phyloP scores from a whole-genome alignment of 2,113 vertebrate genomes.

The Pterophyllum scalare region DNA sequence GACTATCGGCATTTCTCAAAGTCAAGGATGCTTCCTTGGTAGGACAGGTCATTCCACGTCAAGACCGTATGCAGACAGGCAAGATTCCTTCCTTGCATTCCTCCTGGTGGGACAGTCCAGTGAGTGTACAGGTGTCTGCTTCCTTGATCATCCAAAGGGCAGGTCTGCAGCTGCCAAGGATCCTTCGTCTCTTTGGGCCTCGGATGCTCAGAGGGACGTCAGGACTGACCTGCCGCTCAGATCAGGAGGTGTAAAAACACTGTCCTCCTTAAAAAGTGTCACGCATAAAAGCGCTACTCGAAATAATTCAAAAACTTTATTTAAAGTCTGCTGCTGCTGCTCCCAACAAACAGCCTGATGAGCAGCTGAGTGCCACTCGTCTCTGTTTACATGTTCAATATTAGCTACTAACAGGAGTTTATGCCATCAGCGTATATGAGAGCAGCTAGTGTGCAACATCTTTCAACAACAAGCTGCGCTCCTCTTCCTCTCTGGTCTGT shows the following conservation, averaged over 20 bases:
- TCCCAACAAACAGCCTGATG: background rate
- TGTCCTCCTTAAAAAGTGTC: background rate
- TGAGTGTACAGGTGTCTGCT: background rate
- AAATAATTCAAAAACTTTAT: background rate
- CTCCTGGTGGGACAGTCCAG: background rate
- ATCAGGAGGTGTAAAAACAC: background rate
- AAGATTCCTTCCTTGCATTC: too few species aligned
- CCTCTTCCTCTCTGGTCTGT: constrained; percentile 33
- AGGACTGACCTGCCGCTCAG: background rate
- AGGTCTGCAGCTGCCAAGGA: too few species aligned
- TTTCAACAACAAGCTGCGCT: background rate
- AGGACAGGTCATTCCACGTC: too few species aligned
- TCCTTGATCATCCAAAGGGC: too few species aligned
- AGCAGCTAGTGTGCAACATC: background rate
- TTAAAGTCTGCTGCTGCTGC: background rate
- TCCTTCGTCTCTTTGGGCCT: too few species aligned
- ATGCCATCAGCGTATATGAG: background rate
- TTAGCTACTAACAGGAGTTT: background rate
- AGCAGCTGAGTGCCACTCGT: background rate
- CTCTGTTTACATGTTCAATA: background rate
- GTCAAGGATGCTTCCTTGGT: too few species aligned
- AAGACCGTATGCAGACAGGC: too few species aligned
- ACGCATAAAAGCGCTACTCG: background rate
- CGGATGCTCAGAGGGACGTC: background rate
- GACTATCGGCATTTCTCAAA: too few species aligned